Evolutionary conservation across 1,140 invertebrate genomes (phyloP), one percentile per base, ranked within the genome.

Genomic region (Calephelis nemesis): DNA sequence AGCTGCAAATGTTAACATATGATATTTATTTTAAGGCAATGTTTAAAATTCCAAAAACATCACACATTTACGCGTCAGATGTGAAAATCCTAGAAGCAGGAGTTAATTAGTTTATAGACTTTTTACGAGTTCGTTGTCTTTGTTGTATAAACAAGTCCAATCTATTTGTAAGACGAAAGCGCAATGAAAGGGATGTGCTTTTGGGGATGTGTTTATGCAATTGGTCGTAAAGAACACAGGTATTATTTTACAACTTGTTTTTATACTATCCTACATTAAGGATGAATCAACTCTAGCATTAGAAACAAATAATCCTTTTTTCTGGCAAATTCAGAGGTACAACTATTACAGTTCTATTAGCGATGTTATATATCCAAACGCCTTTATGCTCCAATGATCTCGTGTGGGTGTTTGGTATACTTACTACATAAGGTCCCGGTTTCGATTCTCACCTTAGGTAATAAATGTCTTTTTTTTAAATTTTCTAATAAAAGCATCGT

Each of bases 61-160:
- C 42, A 69, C 47, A 47, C 62, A 47, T 42, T 40, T 65, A 71
- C 63, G 70, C 72, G 65, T 71, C 45, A 66, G 65, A 66, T 60
- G 64, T 68, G 70, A 77, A 75, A 74, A 70, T 10, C 54, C 67
- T 72, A 62, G 73, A 75, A 77, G 73, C 77, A 78, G 72, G 75
- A 80, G 75, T 78, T 70, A 75, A 79, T 85, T 70, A 74, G 78
- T 85, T 83, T 78, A 83, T 74, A 78, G 63, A 65, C 73, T 73
- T 86, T 89, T 88, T 84, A 90, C 78, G 86, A 85, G 88, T 85
- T 88, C 85, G 74, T 88, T 88, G 85, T 88, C 88, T 84, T 82
- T 84, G 78, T 82, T 78, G 72, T 73, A 72, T 85, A 87, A 87
- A 90, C 84, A 84, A 73, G 66, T 69, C 72, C 40, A 64, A 48